Evolutionary conservation across 2,797 vertebrate species (phyloP).

Genomic region (Octomys mimax): DNA sequence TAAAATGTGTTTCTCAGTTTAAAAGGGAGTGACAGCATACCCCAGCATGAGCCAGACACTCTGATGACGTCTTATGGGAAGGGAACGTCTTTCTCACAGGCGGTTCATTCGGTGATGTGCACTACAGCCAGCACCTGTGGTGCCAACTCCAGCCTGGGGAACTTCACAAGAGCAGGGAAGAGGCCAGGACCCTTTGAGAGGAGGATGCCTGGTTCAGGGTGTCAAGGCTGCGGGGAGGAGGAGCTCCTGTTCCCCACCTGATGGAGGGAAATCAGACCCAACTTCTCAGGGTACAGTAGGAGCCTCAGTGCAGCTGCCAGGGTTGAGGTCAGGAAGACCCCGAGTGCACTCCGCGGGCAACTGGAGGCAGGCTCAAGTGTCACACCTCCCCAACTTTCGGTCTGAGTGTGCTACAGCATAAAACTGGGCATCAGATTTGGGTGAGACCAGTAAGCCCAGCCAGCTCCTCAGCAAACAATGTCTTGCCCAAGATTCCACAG

Average conservation of each 20-base stretch:
- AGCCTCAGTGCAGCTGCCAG: background rate
- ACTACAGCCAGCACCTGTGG: background rate
- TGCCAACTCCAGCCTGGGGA: background rate
- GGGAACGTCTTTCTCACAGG: background rate
- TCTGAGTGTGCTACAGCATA: background rate
- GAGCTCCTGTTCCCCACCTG: background rate
- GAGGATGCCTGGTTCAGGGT: background rate
- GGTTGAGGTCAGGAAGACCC: background rate
- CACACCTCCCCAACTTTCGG: background rate
- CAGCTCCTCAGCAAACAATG: background rate
- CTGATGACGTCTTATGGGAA: background rate
- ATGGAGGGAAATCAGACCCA: background rate
- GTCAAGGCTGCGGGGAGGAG: background rate
- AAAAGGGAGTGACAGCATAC: background rate
- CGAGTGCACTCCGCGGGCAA: background rate
- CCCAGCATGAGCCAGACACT: background rate
- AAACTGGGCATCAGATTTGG: rapidly evolving
- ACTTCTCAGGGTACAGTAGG: background rate
- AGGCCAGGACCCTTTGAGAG: background rate
- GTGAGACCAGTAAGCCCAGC: background rate
- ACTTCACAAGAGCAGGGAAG: background rate
- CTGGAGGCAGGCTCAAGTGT: too few species aligned
- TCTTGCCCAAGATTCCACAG: background rate
- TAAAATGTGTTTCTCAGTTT: background rate
- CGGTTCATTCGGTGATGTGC: background rate